Base-by-base conservation (phyloP, 2,888 invertebrate genomes). In the Phortica magna region DNA sequence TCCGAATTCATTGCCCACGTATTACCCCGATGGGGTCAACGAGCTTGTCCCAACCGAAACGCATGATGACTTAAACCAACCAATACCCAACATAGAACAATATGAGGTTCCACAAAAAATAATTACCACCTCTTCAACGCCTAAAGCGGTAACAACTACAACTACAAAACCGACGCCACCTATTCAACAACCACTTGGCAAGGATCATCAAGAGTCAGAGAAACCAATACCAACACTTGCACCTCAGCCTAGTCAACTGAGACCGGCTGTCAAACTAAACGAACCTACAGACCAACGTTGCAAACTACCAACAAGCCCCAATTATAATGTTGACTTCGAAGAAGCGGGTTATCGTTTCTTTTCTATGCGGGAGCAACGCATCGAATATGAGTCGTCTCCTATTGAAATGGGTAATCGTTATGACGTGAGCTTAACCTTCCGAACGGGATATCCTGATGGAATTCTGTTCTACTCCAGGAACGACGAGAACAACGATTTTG, bases 381-480 rank as follows among this genome's bases (percentile, higher is more conserved):
- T 96, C 67, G 96, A 97, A 89, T 97, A 95, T 89, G 92, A 92
- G 31, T 93, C 93, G 65, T 89, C 95, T 76, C 94, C 94, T 0
- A 93, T 93, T 1, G 93, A 95, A 75, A 94, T 95, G 85, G 93
- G 94, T 71, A 94, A 94, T 78, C 90, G 90, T 39, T 96, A 95
- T 90, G 95, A 96, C 79, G 94, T 98, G 81, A 94, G 95, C 14
- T 93, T 98, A 10, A 94, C 95, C 7, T 95, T 99, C 91, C 95
- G 96, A 81, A 93, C 94, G 76, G 94, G 94, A 77, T 92, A 93
- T n/a, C 93, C 94, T 10, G 95, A 96, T 75, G 98, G 98, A 0
- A 93, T 98, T 7, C 93, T 98, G 17, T 96, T 98, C 93, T 98
- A 97, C 91, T 94, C 95, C 0, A 92, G 94, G 0, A 95, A 95